Evolutionary conservation across 2,888 invertebrate genomes (phyloP), one percentile per base, ranked within the genome.

Genomic region (Tetanocera ferruginea): DNA sequence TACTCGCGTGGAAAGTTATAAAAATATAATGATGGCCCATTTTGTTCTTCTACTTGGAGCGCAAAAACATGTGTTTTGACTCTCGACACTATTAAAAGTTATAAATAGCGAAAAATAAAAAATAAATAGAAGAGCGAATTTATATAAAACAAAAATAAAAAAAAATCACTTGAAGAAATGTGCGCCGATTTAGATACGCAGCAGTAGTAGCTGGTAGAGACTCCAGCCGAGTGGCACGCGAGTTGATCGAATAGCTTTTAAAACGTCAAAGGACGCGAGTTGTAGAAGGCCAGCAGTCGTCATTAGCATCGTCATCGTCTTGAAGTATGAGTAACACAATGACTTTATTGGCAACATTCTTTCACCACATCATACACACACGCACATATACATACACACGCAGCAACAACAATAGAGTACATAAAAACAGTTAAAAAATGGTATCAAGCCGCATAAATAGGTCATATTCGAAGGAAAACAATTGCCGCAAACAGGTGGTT

Each of bases 401-500:
- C 25, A 17, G 5, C 28, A 17, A 60, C 5, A 5, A 60, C 14
- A 25, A 28, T 17, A 6, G 28, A 9, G 25, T 28, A 9, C 1
- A 28, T 17, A 28, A 14, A n/a, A 55, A 55, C 2, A 17, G 17
- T 14, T 17, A 9, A 11, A 25, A 11, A 57, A 17, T 6, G 57
- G 2, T 31, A 11, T 14, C 31, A 66, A 66, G 8, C n/a, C 31
- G n/a, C 9, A 3, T 34, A 66, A 37, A 19, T 19, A 19, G 64
- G 34, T 66, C 34, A 17, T 31, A 34, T 69, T 60, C 25, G 14
- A 14, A 17, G 49, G 17, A 19, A 69, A 51, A 17, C 17, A 14
- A 5, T n/a, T 8, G 69, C 49, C 19, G 23, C 28, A 25, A 69
- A 69, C 69, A 69, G 51, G 69, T 69, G 69, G 69, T 49, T 51